A percentile compares a stretch with the other conserved stretches of the same genome.
phyloP scores from a whole-genome alignment of 2,888 invertebrate genomes.

The Agonopterix heracliana region DNA sequence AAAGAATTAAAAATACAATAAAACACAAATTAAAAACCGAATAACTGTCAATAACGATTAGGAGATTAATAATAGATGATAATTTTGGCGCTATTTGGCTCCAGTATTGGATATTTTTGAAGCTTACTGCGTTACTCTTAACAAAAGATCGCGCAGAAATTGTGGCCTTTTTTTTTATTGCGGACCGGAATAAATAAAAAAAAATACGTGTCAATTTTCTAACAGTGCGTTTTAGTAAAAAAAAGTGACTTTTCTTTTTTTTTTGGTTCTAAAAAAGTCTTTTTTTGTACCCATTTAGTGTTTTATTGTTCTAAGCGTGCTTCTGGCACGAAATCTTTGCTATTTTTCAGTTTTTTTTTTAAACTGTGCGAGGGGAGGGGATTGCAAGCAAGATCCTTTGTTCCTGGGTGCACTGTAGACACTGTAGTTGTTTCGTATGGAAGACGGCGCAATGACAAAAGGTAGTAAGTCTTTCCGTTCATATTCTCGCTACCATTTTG shows the following conservation, averaged over 20 bases:
- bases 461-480: constrained; percentile 32
- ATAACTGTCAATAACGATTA: constrained; percentile 20
- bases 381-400: constrained; percentile 32
- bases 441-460: constrained; percentile 26
- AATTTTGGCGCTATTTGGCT: not conserved
- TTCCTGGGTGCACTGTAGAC: constrained; percentile 39
- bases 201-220: constrained; percentile 11
- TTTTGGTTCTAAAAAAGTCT: not conserved
- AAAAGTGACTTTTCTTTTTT: constrained; percentile 4
- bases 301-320: not conserved
- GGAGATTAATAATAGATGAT: constrained; percentile 14
- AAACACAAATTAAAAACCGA: constrained; percentile 13
- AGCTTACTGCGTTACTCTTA: constrained; percentile 23
- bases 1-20: constrained; percentile 25
- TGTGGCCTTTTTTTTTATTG: constrained; percentile 38
- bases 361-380: constrained; percentile 6
- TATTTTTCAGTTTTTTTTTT: constrained; percentile 12
- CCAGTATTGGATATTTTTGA: constrained; percentile 8
- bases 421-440: constrained; percentile 24
- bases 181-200: constrained; percentile 16
- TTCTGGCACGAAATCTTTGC: constrained; percentile 6
- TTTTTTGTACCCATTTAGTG: not conserved
- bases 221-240: constrained; percentile 7
- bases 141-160: constrained; percentile 40
- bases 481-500: constrained; percentile 28